Evolutionary conservation across 2,888 invertebrate species (phyloP), one percentile per base, ranked within the genome.

Genomic region (Ichneumon xanthorius): DNA sequence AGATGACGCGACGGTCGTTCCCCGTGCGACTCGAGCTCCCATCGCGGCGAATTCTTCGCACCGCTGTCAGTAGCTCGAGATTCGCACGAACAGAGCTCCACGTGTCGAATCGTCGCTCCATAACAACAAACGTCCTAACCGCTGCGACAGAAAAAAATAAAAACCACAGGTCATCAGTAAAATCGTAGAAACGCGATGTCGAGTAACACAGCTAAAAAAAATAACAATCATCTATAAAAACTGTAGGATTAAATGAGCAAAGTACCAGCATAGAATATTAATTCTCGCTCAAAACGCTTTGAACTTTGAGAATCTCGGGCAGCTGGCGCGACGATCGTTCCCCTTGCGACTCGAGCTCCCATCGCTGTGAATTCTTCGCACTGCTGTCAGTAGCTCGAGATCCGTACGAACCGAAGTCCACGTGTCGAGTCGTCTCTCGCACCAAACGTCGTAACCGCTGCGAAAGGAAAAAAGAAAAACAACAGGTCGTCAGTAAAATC

Each of bases 311-410:
- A 63, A 30, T 58, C 40, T 48, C 45, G 37, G 14, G 22, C 45
- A 45, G 76, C 63, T 70, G 76, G 75, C 68, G 50, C 50, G 30
- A 19, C 3, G 9, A 7, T 37, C 71, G 71, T 0, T 71, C 68
- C 2, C 16, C n/a, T n/a, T 9, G n/a, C 70, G n/a, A 26, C 58
- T 58, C 53, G n/a, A n/a, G 45, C 16, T 58, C 26, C 14, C 26
- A 11, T 58, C 58, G 26, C 58, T 22, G 26, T 4, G 11, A 58
- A 58, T 58, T 6, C 4, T 26, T 14, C 71, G 53, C 50, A 53
- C 40, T 53, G 55, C 71, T 72, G 72, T 72, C 72, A 72, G 72
- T 72, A 19, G 70, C 53, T 55, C 72, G 26, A 37, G 26, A 58
- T 26, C 58, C 58, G 45, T 16, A 16, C 14, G 14, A 48, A 16